phyloP scores from a whole-genome alignment of 2,113 vertebrate species.

The Dascyllus trimaculatus region DNA sequence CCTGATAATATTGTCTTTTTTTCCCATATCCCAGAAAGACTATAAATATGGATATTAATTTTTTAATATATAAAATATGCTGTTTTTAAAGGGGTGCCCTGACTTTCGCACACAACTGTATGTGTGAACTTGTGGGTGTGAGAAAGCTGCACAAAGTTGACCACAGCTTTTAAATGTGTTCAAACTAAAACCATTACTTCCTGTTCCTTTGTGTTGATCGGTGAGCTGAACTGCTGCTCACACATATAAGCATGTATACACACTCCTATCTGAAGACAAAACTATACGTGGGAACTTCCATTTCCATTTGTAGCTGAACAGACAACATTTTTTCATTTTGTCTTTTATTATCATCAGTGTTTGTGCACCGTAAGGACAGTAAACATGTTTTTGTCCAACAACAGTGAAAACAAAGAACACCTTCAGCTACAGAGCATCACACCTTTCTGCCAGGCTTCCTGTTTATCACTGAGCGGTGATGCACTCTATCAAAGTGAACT shows the following conservation, averaged over 20 bases:
- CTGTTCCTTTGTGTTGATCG: background rate
- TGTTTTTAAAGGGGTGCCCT: no score
- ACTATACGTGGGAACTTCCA: no score
- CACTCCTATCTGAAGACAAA: no score
- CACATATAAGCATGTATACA: background rate
- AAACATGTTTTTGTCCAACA: background rate
- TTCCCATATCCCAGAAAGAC: no score
- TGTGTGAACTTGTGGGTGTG: background rate
- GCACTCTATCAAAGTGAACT: background rate
- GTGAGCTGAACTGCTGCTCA: background rate
- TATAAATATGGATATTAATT: no score
- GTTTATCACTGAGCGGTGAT: background rate
- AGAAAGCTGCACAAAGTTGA: background rate
- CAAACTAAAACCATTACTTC: background rate
- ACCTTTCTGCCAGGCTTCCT: slow-evolving; percentile 35
- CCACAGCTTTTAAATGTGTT: background rate
- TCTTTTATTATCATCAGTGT: no score
- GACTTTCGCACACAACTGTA: no score
- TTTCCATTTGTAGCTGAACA: no score
- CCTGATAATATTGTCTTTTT: no score
- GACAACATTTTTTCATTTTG: no score
- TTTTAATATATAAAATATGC: no score
- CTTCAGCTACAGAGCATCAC: slow-evolving; percentile 23
- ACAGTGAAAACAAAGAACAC: background rate
- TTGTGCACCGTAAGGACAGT: background rate